phyloP scores from a whole-genome alignment of 2,888 invertebrate species.

The Galerucella nymphaeae region DNA sequence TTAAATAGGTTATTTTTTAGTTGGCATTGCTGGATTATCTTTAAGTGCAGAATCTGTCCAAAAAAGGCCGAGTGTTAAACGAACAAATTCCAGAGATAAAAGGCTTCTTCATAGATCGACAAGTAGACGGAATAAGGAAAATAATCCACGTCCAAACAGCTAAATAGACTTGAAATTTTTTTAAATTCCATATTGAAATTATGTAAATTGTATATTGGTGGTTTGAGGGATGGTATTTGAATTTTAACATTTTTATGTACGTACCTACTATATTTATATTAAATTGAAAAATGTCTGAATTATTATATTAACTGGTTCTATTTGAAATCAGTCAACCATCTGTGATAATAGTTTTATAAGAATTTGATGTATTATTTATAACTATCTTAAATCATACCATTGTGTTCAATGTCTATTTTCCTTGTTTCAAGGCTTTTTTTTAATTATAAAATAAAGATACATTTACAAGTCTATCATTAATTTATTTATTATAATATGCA shows the following conservation, averaged over 20 bases:
- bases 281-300: slow-evolving; percentile 30
- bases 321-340: slow-evolving; percentile 31
- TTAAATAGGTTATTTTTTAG: slow-evolving; percentile 54
- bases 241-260: slow-evolving; percentile 32
- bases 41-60: slow-evolving; percentile 74
- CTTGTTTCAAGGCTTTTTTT: slow-evolving; percentile 18
- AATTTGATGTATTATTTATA: slow-evolving; percentile 33
- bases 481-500: neutral
- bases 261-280: slow-evolving; percentile 34
- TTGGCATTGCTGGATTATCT: slow-evolving; percentile 71
- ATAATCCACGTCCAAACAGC: slow-evolving; percentile 66
- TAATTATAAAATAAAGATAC: slow-evolving; percentile 15
- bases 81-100: slow-evolving; percentile 69
- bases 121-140: slow-evolving; percentile 70
- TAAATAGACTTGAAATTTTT: slow-evolving; percentile 42
- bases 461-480: neutral
- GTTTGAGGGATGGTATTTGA: slow-evolving; percentile 23
- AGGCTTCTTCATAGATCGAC: slow-evolving; percentile 68
- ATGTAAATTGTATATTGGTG: slow-evolving; percentile 46
- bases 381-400: slow-evolving; percentile 20
- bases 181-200: slow-evolving; percentile 57
- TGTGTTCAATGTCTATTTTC: slow-evolving; percentile 24
- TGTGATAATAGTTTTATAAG: slow-evolving; percentile 31
- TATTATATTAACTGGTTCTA: slow-evolving; percentile 27
- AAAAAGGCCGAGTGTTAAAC: slow-evolving; percentile 69